Evolutionary conservation across 2,888 invertebrate genomes (phyloP).

Genomic region (Lysandra coridon): DNA sequence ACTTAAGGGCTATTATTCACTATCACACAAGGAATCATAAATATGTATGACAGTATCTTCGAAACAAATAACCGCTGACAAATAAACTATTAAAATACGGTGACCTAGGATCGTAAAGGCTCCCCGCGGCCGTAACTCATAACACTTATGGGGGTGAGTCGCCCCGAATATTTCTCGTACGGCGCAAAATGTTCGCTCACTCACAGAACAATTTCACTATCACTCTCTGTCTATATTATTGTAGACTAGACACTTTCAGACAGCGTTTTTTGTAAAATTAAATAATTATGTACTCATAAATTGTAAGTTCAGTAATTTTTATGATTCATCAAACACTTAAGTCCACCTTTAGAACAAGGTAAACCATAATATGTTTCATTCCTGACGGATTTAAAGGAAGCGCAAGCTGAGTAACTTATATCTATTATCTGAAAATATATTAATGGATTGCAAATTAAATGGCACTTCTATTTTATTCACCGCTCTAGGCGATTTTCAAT

Average conservation of each 20-base stretch:
- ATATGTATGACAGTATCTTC: slow-evolving; percentile 27
- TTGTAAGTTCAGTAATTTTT: too few relatives aligned
- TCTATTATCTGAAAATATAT: background rate
- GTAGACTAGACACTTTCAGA: slow-evolving; percentile 22
- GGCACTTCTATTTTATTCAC: slow-evolving; percentile 36
- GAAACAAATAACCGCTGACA: slow-evolving; percentile 30
- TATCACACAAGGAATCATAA: background rate
- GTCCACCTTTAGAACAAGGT: too few relatives aligned
- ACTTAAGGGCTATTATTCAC: background rate
- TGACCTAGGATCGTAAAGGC: slow-evolving; percentile 39
- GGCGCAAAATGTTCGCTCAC: slow-evolving; percentile 65
- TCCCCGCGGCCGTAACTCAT: slow-evolving; percentile 54
- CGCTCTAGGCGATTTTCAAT: slow-evolving; percentile 43
- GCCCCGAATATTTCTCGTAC: slow-evolving; percentile 55
- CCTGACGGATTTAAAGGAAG: background rate
- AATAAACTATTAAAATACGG: slow-evolving; percentile 32
- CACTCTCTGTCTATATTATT: slow-evolving; percentile 37
- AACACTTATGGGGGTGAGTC: slow-evolving; percentile 48
- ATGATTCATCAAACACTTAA: too few relatives aligned
- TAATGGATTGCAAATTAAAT: background rate
- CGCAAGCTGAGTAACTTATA: background rate
- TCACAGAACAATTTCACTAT: slow-evolving; percentile 47
- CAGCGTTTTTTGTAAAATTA: background rate
- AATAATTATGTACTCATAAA: too few relatives aligned
- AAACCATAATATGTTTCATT: too few relatives aligned